Evolutionary conservation across 2,113 vertebrate species (phyloP).

Genomic region (Ciconia boyciana): DNA sequence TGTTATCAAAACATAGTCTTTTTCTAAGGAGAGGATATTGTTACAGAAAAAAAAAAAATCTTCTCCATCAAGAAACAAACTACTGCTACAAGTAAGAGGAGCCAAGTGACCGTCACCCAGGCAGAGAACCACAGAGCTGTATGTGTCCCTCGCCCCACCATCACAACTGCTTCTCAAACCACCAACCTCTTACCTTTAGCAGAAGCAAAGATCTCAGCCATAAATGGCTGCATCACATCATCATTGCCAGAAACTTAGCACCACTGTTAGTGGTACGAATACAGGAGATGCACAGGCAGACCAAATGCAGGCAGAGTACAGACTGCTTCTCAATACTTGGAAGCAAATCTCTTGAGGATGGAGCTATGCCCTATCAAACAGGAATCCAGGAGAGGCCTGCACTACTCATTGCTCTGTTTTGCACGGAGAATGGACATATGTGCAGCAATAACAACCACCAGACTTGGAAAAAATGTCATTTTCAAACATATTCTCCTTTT

Average conservation of each 20-base stretch:
- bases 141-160: background rate
- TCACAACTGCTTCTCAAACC: background rate
- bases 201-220: background rate
- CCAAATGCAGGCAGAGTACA: background rate
- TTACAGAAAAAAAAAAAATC: background rate
- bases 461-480: background rate
- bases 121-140: background rate
- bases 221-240: background rate
- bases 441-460: background rate
- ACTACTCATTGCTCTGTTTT: background rate
- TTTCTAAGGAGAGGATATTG: background rate
- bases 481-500: background rate
- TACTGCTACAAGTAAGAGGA: background rate
- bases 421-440: background rate
- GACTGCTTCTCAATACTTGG: background rate
- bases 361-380: background rate
- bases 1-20: background rate
- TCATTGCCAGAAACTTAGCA: background rate
- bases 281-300: background rate
- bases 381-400: background rate
- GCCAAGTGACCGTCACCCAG: fast-evolving
- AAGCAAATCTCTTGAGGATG: background rate
- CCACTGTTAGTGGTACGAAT: background rate
- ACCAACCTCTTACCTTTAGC: background rate
- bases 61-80: background rate